Conservation (phyloP, 2,113 vertebrate genomes). For the Forbesichthys agassizii region DNA sequence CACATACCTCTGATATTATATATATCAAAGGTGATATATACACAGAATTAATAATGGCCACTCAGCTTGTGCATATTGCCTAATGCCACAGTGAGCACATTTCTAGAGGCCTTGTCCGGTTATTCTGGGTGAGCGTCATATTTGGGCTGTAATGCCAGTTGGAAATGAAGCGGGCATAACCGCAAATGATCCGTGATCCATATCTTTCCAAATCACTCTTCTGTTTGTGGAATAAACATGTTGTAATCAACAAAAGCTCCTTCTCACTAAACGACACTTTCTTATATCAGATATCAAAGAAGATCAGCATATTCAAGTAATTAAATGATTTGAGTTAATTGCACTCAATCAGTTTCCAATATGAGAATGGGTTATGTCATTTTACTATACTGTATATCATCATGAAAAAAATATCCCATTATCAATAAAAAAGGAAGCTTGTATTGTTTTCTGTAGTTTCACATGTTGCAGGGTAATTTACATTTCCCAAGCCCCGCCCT, state of each 20-base stretch:
- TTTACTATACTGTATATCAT: not conserved
- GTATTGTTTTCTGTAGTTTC: constrained; percentile 24
- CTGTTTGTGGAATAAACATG: constrained; percentile 60
- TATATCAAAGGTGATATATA: constrained; percentile 1
- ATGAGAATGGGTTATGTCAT: not conserved
- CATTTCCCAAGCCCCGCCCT: too few species aligned
- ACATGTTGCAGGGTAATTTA: constrained; percentile 6
- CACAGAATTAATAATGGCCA: constrained; percentile 22
- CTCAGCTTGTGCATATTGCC: constrained; percentile 42
- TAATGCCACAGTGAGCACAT: constrained; percentile 43
- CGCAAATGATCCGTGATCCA: constrained; percentile 34
- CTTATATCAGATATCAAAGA: constrained; percentile 59
- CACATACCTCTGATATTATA: not conserved
- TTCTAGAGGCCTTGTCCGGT: constrained; percentile 46
- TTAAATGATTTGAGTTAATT: constrained; percentile 9
- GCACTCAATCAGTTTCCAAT: not conserved
- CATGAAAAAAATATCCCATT: not conserved
- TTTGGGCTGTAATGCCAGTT: constrained; percentile 58
- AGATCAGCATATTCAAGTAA: constrained; percentile 25
- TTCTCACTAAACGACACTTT: constrained; percentile 44
- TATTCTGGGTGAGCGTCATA: constrained; percentile 55
- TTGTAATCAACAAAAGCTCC: constrained; percentile 35
- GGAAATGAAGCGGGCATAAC: constrained; percentile 45
- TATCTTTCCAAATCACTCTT: constrained; percentile 18
- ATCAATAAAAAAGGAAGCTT: constrained; percentile 7